Percentiles rank a stretch among this genome's conserved stretches.
Conservation (phyloP, 2,113 vertebrate species). For the Paradisaea rubra region DNA sequence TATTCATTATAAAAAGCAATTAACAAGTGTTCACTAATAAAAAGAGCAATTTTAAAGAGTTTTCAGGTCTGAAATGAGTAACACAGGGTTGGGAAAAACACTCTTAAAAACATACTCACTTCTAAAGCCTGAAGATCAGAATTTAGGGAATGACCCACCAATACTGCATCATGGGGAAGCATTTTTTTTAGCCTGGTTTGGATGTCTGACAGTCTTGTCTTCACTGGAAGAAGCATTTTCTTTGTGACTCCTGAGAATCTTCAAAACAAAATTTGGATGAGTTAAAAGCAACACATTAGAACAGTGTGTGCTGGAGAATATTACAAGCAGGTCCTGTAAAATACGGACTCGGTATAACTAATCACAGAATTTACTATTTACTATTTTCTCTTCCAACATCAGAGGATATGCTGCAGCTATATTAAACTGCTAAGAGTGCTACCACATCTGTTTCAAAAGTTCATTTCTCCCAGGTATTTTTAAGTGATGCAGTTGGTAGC, state of each 20-base stretch:
- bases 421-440: neutral
- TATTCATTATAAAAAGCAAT: neutral
- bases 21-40: neutral
- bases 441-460: neutral
- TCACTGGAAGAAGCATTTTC: conserved; percentile 76
- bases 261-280: conserved; percentile 15
- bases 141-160: conserved; percentile 88
- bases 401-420: neutral
- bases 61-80: neutral
- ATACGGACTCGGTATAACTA: neutral
- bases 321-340: neutral
- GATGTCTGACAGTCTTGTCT: conserved; percentile 77
- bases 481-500: neutral
- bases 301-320: neutral
- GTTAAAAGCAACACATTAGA: neutral
- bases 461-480: neutral
- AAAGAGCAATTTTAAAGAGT: neutral
- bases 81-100: neutral
- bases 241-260: conserved; percentile 88
- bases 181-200: conserved; percentile 73
- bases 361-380: neutral
- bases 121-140: conserved; percentile 80
- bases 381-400: neutral
- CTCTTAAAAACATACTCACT: conserved; percentile 64
- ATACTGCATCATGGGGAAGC: conserved; percentile 81